Evolutionary conservation across 2,888 invertebrate species (phyloP), one percentile per base, ranked within the genome.

Genomic region (Lasiommata megera): DNA sequence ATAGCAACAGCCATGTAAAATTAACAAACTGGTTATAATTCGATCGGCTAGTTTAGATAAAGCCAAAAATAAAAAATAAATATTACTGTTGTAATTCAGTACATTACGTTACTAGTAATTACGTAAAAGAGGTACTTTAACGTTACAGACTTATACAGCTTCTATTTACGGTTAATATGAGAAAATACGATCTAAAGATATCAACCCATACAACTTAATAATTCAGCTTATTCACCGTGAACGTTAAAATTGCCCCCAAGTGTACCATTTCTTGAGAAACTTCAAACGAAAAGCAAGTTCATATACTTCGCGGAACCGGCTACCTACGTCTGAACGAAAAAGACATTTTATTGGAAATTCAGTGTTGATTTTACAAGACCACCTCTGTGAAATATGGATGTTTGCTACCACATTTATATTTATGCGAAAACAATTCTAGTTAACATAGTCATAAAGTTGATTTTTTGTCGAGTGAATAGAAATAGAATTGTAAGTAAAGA

Each of bases 291-390:
- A 12, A 44, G 28, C 28, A 6, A 55, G 47, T 54, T 56, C 51
- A 52, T 44, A 51, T 47, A 44, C 11, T 3, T 40, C 38, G 40
- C 28, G 41, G 40, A 51, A 40, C 53, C 31, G 38, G n/a, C 34
- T 11, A 43, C 47, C 38, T 43, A 47, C 37, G 40, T 54, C 48
- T 38, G 51, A 57, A 38, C 38, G 37, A 46, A 56, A 53, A 43
- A 62, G 60, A 51, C 46, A 58, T 54, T 51, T 63, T 43, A 38
- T 46, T 36, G 28, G n/a, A 31, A 58, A 54, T 41, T 31, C 47
- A 60, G 54, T 56, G 53, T 46, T 51, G 55, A 58, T 60, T 63
- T 57, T 50, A 60, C 29, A 62, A 54, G 41, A 60, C 54, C 56
- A 18, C 50, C 38, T 46, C 44, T 48, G 40, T 57, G 38, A 59